phyloP scores from a whole-genome alignment of 2,888 invertebrate species.

The Philereme vetulata region DNA sequence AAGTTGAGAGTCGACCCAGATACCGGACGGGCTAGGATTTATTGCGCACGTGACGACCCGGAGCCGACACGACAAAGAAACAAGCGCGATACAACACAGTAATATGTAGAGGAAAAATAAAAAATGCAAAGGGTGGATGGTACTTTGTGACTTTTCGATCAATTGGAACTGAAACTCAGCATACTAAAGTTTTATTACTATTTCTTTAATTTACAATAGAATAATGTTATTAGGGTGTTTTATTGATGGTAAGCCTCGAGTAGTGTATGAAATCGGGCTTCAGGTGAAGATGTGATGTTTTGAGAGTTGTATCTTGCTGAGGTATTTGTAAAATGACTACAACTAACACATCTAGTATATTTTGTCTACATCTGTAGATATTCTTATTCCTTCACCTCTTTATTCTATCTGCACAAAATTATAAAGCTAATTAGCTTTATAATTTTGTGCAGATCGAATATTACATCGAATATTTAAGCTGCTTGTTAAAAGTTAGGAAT shows the following conservation, averaged over 20 bases:
- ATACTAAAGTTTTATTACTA: not conserved
- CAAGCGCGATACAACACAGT: not conserved
- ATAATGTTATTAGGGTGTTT: too few species aligned
- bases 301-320: too few species aligned
- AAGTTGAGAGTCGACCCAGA: slow-evolving; percentile 1
- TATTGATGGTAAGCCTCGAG: too few species aligned
- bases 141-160: slow-evolving; percentile 6
- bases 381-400: not conserved
- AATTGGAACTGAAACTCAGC: not conserved
- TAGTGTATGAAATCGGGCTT: too few species aligned
- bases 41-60: slow-evolving; percentile 15
- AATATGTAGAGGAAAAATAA: slow-evolving; percentile 11
- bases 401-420: too few species aligned
- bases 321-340: too few species aligned
- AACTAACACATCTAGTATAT: too few species aligned
- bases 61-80: slow-evolving; percentile 3
- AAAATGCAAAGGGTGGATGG: slow-evolving; percentile 16
- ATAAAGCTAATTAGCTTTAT: slow-evolving; percentile 18
- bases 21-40: not conserved
- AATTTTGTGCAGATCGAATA: too few species aligned
- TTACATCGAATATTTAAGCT: slow-evolving; percentile 14
- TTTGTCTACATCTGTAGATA: too few species aligned
- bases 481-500: slow-evolving; percentile 21
- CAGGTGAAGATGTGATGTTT: too few species aligned
- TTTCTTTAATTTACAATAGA: too few species aligned